Evolutionary conservation across 2,113 vertebrate species (phyloP).

Genomic region (Prolemur simus): DNA sequence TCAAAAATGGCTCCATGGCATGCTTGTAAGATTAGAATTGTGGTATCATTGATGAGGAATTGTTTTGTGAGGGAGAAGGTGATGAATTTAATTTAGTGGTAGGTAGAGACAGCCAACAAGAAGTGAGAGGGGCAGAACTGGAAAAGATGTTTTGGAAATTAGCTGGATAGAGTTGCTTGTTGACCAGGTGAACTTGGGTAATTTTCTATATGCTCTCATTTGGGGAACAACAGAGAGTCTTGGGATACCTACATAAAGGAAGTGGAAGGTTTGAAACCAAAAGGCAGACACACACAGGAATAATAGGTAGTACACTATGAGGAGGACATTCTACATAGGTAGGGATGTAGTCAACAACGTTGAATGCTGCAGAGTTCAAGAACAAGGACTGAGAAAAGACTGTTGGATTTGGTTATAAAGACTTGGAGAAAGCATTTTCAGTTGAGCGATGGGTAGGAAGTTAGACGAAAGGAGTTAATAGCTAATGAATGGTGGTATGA

Average conservation of each 20-base stretch:
- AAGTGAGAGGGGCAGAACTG: neutral
- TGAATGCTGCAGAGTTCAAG: neutral
- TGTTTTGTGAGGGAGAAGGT: neutral
- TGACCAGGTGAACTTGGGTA: neutral
- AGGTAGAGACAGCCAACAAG: neutral
- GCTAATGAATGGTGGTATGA: neutral
- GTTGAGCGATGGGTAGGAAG: neutral
- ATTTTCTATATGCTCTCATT: neutral
- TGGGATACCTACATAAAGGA: neutral
- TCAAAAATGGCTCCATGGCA: neutral
- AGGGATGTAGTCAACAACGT: neutral
- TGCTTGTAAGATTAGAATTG: neutral
- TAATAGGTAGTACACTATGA: neutral
- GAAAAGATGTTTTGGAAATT: neutral
- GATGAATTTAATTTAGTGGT: slow-evolving; percentile 5
- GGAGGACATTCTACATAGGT: neutral
- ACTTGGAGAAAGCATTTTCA: neutral
- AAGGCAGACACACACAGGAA: neutral
- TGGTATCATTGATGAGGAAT: neutral
- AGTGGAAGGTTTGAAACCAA: neutral
- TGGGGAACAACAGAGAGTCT: neutral
- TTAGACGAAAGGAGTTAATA: neutral
- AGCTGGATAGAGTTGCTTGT: neutral
- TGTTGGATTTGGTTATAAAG: neutral
- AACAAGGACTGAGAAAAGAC: neutral